Base-by-base conservation (phyloP, 92 coral and sea anemone genomes). In the Anthopleura xanthogrammica region DNA sequence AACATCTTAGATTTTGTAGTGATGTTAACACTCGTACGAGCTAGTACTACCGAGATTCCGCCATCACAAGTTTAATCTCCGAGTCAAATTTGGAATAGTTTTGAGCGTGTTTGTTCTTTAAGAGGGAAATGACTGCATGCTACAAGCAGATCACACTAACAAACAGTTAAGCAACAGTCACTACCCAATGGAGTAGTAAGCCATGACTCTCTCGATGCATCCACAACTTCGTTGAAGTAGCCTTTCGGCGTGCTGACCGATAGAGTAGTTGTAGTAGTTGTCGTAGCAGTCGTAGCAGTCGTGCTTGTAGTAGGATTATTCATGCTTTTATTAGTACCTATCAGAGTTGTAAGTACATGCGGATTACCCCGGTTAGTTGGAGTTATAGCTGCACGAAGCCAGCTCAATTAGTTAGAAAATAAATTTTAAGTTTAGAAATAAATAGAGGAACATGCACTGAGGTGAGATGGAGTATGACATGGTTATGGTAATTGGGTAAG, bases 131-230 rank as follows among this genome's bases (percentile, higher is more conserved):
- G 62, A 65, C 65, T 60, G 82, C 43, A 56, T 42, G 82, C 74
- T n/a, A 40, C 46, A 40, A 79, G 82, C 41, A 80, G 60, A 60
- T 79, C 64, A 79, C 60, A 79, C 83, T 60, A 79, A 79, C 83
- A 79, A 79, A n/a, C 19, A 58, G 17, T 16, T 11, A 6, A 58
- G 13, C 64, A 41, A 56, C 50, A 46, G 50, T 46, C 9, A 46
- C 83, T 64, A 79, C 74, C 73, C n/a, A 72, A 41, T 79, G 64
- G 5, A 58, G 83, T 36, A 64, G 81, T 54, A 57, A 43, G 48
- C 36, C 23, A 19, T n/a, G 83, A 60, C 74, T 79, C 73, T 36
- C 56, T 60, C 55, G 74, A 62, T 20, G 70, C 9, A 19, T 58
- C 22, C 64, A 58, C 17, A 58, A 14, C 17, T n/a, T 58, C 64